A percentile compares a stretch with the other conserved stretches of the same genome.
These are phyloP conservation scores for Periplaneta americana DNA, from an alignment of 1,140 invertebrate species.

Conservation along the genomic window DNA sequence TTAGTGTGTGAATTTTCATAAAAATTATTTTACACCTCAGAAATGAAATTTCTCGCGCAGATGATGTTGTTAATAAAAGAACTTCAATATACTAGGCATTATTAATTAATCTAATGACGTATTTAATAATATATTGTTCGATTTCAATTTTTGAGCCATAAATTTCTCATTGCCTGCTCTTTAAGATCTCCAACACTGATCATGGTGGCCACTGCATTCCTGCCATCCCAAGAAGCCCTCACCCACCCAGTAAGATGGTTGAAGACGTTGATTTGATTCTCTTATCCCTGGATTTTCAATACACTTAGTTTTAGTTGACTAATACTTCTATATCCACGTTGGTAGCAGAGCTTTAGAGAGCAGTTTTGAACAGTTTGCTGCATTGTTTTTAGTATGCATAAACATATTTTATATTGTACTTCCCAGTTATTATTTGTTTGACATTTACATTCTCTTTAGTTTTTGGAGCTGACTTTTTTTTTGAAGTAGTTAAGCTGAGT, in stretches of 20 bases:
- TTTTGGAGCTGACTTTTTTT: not conserved
- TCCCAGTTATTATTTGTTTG: not conserved
- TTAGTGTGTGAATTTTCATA: no score
- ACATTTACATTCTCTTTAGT: not conserved
- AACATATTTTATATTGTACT: no score
- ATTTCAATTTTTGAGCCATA: no score
- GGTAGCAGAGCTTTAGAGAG: not conserved
- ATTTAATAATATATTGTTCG: no score
- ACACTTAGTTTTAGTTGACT: not conserved
- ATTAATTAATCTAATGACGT: no score
- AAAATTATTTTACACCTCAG: no score
- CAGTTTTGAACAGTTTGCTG: not conserved
- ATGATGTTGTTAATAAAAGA: no score
- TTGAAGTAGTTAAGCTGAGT: not conserved
- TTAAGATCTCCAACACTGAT: not conserved
- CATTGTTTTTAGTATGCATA: not conserved
- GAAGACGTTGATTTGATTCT: not conserved
- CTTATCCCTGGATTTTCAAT: not conserved
- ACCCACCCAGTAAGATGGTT: not conserved
- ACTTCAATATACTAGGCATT: no score
- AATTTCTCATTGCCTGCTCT: no score
- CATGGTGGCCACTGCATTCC: not conserved
- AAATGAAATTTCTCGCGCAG: no score
- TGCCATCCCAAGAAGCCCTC: not conserved
- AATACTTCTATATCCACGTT: not conserved